These are phyloP conservation scores for Neomonachus schauinslandi DNA, from an alignment of 2,113 vertebrate genomes.

Conservation along the genomic window DNA sequence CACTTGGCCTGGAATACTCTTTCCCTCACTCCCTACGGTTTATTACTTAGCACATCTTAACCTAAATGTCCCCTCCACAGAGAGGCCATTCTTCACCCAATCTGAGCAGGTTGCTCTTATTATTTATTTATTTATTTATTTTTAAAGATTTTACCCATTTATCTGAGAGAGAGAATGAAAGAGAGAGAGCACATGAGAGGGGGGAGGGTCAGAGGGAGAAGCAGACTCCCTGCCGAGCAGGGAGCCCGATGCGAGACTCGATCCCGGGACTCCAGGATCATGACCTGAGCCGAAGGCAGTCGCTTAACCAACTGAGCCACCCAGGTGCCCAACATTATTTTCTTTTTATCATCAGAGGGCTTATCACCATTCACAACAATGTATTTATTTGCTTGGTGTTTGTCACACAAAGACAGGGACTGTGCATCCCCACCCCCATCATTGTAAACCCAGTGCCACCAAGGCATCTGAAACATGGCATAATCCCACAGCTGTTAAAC, in stretches of 20 bases:
- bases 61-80: not conserved
- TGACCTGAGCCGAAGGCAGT: no score
- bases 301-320: no score
- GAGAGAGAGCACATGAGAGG: no score
- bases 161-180: no score
- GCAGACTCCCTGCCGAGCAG: no score
- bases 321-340: no score
- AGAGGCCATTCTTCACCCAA: not conserved
- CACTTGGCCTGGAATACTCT: not conserved
- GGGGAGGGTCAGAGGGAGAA: no score
- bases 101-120: not conserved
- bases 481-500: not conserved
- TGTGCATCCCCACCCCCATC: fast-evolving
- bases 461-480: not conserved
- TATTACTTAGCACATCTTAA: not conserved
- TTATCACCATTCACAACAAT: not conserved
- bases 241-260: no score
- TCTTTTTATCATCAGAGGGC: not conserved
- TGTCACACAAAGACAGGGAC: not conserved
- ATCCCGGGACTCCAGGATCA: no score
- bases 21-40: not conserved
- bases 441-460: not conserved
- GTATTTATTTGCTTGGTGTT: not conserved
- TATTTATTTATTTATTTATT: no score
- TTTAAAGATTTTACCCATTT: no score